Evolutionary conservation across 2,797 vertebrate genomes (phyloP).

Genomic region (Fistularia tabacaria): DNA sequence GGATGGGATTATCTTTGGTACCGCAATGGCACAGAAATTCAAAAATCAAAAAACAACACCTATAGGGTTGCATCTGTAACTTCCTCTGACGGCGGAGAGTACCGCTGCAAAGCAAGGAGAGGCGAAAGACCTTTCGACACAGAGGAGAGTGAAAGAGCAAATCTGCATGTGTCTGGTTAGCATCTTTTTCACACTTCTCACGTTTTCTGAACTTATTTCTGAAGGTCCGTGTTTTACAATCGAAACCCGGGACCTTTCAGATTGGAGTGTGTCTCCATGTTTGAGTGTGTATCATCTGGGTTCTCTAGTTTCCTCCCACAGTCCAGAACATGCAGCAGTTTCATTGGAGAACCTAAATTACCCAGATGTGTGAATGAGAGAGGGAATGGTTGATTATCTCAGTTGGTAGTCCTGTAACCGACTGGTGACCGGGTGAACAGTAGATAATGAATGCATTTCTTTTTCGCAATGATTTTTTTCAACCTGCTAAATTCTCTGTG

Average conservation of each 20-base stretch:
- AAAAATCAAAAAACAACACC: accelerated
- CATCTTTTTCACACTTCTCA: background rate
- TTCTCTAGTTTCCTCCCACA: too few relatives aligned
- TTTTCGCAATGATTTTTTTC: too few relatives aligned
- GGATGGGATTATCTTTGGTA: constrained; percentile 53
- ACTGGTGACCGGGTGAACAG: too few relatives aligned
- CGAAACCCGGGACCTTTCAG: background rate
- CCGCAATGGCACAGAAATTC: background rate
- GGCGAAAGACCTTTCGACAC: constrained; percentile 9
- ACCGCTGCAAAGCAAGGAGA: constrained; percentile 48
- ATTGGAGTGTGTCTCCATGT: background rate
- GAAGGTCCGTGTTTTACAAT: background rate
- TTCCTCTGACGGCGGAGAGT: constrained; percentile 20
- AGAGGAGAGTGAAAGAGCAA: constrained; percentile 1
- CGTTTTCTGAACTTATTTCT: background rate
- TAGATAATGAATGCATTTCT: too few relatives aligned
- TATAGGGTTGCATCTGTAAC: background rate
- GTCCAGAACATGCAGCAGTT: too few relatives aligned
- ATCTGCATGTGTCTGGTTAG: constrained; percentile 48
- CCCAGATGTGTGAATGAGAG: too few relatives aligned
- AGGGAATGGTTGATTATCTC: too few relatives aligned
- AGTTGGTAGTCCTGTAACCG: too few relatives aligned
- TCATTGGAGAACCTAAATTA: too few relatives aligned
- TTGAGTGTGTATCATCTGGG: too few relatives aligned
- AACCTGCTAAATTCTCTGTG: too few relatives aligned